Evolutionary conservation across 2,888 invertebrate species (phyloP).

Genomic region (Yponomeuta evonymella): DNA sequence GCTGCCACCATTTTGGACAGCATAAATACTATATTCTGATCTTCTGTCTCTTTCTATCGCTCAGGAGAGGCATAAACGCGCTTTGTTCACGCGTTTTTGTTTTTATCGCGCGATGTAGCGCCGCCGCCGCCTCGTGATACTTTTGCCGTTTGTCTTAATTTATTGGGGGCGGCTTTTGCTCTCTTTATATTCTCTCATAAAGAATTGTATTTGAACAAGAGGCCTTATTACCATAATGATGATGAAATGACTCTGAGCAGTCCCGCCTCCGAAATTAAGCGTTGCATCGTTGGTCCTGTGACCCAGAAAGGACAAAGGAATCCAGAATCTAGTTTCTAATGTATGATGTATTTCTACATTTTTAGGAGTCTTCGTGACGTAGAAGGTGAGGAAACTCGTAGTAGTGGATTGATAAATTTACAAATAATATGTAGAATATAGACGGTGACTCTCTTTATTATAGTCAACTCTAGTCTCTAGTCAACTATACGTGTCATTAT

Average conservation of each 20-base stretch:
- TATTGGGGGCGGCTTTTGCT: not conserved
- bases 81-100: conserved; percentile 6
- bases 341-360: no score
- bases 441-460: no score
- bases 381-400: no score
- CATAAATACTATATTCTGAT: not conserved
- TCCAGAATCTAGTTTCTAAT: no score
- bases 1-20: no score
- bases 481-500: no score
- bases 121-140: not conserved
- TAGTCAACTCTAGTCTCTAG: no score
- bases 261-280: not conserved
- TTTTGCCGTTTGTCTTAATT: conserved; percentile 1
- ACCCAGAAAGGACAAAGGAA: not conserved
- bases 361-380: no score
- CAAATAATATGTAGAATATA: no score
- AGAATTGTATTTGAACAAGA: not conserved
- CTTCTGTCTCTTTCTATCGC: not conserved
- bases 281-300: not conserved
- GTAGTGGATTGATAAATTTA: no score
- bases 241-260: not conserved
- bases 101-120: not conserved
- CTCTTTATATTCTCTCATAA: not conserved
- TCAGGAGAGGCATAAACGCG: not conserved
- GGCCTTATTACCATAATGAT: not conserved